Evolutionary conservation across 1,140 invertebrate genomes (phyloP).

Genomic region (Drosophila melanica): DNA sequence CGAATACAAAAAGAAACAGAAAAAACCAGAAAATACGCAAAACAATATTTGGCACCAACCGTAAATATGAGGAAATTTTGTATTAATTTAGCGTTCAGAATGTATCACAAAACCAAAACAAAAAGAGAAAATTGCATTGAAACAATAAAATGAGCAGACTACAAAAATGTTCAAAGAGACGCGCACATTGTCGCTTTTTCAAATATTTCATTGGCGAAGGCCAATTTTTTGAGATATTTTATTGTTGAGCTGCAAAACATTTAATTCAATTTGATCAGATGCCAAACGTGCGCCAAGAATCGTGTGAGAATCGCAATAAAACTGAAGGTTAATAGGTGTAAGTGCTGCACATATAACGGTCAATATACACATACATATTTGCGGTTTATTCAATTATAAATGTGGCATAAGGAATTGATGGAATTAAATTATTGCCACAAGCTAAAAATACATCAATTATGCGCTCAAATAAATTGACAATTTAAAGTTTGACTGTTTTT

Average conservation of each 20-base stretch:
- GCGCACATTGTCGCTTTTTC: neutral
- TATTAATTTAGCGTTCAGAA: constrained; percentile 24
- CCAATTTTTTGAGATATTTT: constrained; percentile 7
- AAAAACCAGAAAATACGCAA: neutral
- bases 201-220: neutral
- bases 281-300: constrained; percentile 7
- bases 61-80: constrained; percentile 45
- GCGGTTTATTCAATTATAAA: constrained; percentile 10
- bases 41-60: constrained; percentile 21
- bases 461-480: constrained; percentile 29
- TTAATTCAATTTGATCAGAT: constrained; percentile 25
- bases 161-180: neutral
- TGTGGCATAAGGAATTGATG: constrained; percentile 20
- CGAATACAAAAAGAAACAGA: neutral
- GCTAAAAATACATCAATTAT: constrained; percentile 9
- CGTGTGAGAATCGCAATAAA: constrained; percentile 32
- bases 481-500: constrained; percentile 17
- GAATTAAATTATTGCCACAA: constrained; percentile 13
- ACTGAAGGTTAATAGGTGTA: constrained; percentile 63
- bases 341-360: constrained; percentile 3
- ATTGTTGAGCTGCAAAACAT: neutral
- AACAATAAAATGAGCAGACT: neutral
- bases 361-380: neutral
- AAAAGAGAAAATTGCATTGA: constrained; percentile 1
- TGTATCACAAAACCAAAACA: constrained; percentile 6